Base-by-base conservation (phyloP, 2,797 vertebrate species). In the Arvicola amphibius region DNA sequence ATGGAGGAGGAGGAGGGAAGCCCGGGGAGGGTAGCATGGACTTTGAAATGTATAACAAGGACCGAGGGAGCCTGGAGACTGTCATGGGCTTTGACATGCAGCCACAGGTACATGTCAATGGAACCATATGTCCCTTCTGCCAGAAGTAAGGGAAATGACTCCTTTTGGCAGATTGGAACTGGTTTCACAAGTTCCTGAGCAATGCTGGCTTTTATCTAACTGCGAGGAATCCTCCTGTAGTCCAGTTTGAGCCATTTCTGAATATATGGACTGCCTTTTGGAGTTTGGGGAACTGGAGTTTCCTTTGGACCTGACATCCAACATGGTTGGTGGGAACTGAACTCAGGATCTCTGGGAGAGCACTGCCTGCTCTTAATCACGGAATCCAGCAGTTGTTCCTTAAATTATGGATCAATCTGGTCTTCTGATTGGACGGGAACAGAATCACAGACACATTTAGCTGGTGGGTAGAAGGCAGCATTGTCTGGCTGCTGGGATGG, bases 401-500 rank as follows among this genome's bases (percentile, higher is more conserved):
- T 69, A 12, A 59, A 23, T 14, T 14, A 37, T 3, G 1, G 0
- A 0, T 1, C 34, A 67, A 9, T 21, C 0, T 48, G 67, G 43
- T 73, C 65, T 74, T 85, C 65, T 6, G 9, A 37, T 2, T 7
- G 48, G n/a, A 0, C 6, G 23, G 11, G 4, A 73, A 6, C 21
- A 61, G 0, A 2, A 25, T 2, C 0, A 10, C 10, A 11, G 23
- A 8, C 7, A 4, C 0, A 3, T 48, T 67, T 46, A 19, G 32
- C 19, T 14, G 12, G 34, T 3, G 4, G n/a, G 34, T 46, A 59
- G 87, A n/a, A 61, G 34, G 12, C 87, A 53, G 73, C 34, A 4
- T 9, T 9, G 1, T 69, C 29, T 10, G 43, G 63, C 69, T 56
- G 11, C n/a, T 74, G 9, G 25, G 29, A 21, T 17, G 37, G 6